Conservation (phyloP, 2,797 vertebrate species). For the Orestias chungarensis region DNA sequence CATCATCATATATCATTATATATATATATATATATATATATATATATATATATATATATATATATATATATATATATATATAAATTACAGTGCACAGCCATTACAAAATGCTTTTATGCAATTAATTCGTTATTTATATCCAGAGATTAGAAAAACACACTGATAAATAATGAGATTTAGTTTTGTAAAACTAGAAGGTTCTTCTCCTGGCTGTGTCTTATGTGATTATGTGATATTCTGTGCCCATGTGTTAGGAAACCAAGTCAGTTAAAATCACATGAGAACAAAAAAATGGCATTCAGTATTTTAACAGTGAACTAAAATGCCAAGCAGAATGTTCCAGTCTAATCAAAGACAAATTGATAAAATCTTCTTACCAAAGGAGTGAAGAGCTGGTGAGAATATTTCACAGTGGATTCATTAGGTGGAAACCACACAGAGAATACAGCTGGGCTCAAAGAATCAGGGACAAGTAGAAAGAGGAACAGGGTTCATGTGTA, state of each 20-base stretch:
- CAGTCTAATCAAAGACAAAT: neutral
- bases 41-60: no score
- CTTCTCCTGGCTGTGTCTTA: neutral
- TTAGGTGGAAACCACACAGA: slow-evolving; percentile 7
- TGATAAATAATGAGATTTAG: neutral
- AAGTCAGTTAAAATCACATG: neutral
- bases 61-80: no score
- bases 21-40: no score
- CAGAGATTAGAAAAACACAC: no score
- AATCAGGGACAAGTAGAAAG: slow-evolving; percentile 1
- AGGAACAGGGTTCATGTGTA: neutral
- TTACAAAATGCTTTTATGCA: no score
- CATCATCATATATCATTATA: no score
- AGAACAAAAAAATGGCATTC: neutral
- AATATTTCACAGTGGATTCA: slow-evolving; percentile 6
- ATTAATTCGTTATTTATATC: no score
- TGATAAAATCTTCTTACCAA: neutral
- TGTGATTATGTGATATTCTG: neutral
- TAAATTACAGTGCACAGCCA: no score
- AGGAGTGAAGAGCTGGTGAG: slow-evolving; percentile 6
- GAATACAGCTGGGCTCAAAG: neutral
- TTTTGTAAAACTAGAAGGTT: neutral
- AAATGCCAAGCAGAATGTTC: slow-evolving; percentile 1
- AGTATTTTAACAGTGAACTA: neutral
- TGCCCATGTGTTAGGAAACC: neutral